Base-by-base conservation (phyloP, 2,113 vertebrate genomes). In the Upupa epops region DNA sequence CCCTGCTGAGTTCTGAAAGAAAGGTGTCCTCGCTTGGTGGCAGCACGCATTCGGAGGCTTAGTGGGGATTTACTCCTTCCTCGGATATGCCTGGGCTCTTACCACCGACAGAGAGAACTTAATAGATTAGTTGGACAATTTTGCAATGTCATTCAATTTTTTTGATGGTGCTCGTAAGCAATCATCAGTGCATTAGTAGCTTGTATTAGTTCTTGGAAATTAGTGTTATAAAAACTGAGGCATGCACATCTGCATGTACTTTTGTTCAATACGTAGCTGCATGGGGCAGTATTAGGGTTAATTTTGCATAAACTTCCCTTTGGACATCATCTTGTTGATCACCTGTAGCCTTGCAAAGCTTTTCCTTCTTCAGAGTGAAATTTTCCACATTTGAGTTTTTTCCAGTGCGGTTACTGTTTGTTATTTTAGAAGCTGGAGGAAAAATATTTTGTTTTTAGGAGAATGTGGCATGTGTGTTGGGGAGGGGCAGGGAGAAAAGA, bases 331-430 rank as follows among this genome's bases (percentile, higher is more conserved):
- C 36, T 52, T 69, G 29, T 69, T 61, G 26, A 40, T 88, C 66
- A 92, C 55, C 32, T 92, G 59, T 82, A 59, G 36, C 32, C 75
- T 88, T 48, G 55, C 32, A 79, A 92, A 93, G 48, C 65, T 63
- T 94, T 89, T 88, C 42, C 70, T 74, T 86, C 64, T 73, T 83
- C 60, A 32, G 77, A 74, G 29, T 68, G 77, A 93, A 90, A n/a
- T 86, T 93, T 95, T 89, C 74, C 81, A 60, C 59, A 49, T 69
- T 88, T 84, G 54, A 17, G 54, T 14, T 81, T 89, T 78, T 93
- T 65, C 69, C 83, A 90, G 17, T 34, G 36, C 32, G 46, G 49
- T 73, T 32, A 45, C 66, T 83, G n/a, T 68, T 95, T 83, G 69
- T 86, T 93, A n/a, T 68, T 92, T 90, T 69, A 90, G 80, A 90